These are phyloP conservation scores for Desoria tigrina DNA, from an alignment of 2,888 invertebrate genomes.

Conservation along the genomic window DNA sequence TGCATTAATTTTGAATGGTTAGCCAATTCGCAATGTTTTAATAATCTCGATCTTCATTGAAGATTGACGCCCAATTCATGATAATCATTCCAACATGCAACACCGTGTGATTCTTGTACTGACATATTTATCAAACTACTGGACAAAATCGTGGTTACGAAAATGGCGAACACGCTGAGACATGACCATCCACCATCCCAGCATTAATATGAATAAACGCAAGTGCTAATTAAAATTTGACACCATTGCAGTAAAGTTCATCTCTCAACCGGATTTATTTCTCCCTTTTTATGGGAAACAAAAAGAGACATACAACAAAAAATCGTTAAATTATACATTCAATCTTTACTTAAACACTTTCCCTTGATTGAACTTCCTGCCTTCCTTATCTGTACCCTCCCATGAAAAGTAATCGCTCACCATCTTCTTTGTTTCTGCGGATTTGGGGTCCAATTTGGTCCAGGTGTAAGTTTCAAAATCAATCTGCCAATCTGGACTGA, in stretches of 20 bases:
- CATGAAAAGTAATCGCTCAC: conserved; percentile 89
- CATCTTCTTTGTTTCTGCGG: conserved; percentile 78
- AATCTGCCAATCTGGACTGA: conserved; percentile 90
- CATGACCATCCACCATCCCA: too few species aligned
- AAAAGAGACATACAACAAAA: conserved; percentile 5
- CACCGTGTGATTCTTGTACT: too few species aligned
- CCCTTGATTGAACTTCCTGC: conserved; percentile 95
- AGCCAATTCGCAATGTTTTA: too few species aligned
- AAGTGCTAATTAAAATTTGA: too few species aligned
- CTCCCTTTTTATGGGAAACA: conserved; percentile 5
- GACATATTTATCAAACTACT: too few species aligned
- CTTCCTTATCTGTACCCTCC: conserved; percentile 81
- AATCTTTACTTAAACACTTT: conserved; percentile 91
- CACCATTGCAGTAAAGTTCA: conserved; percentile 9
- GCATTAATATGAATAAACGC: too few species aligned
- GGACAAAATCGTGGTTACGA: too few species aligned
- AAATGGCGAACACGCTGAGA: too few species aligned
- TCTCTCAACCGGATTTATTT: conserved; percentile 13
- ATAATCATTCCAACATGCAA: too few species aligned
- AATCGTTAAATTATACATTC: not conserved
- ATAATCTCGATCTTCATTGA: too few species aligned
- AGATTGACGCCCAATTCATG: too few species aligned
- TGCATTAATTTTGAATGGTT: too few species aligned
- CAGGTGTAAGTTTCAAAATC: conserved; percentile 96
- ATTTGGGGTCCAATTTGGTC: conserved; percentile 84